Conservation (phyloP, 2,888 invertebrate genomes). For the Drosophila greeni region DNA sequence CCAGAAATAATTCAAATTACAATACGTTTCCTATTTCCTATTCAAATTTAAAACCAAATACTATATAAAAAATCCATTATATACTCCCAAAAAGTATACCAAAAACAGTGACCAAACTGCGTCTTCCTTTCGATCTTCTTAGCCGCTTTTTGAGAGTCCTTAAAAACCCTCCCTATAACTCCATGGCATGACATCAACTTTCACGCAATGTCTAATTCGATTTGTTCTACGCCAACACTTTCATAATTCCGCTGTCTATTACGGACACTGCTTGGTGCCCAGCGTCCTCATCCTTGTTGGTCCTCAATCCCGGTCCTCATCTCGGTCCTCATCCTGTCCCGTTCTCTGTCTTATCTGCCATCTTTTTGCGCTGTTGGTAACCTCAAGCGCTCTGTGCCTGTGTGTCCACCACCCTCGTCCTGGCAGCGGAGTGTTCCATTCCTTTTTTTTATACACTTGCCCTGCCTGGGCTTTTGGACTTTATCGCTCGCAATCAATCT, state of each 20-base stretch:
- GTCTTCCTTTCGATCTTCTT: slow-evolving; percentile 1
- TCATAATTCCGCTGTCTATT: slow-evolving; percentile 73
- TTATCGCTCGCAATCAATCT: slow-evolving; percentile 77
- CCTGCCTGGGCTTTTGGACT: slow-evolving; percentile 52
- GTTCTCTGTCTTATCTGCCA: slow-evolving; percentile 67
- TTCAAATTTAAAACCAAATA: background rate
- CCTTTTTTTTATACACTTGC: slow-evolving; percentile 69
- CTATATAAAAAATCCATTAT: background rate
- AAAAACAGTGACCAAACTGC: background rate
- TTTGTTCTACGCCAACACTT: slow-evolving; percentile 79
- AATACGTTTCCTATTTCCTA: no score
- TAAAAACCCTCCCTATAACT: slow-evolving; percentile 18
- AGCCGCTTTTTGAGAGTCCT: background rate
- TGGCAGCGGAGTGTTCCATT: slow-evolving; percentile 24
- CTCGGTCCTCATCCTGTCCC: slow-evolving; percentile 36
- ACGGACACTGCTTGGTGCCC: slow-evolving; percentile 38
- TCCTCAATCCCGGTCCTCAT: slow-evolving; percentile 29
- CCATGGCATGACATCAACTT: slow-evolving; percentile 51
- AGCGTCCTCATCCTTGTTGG: slow-evolving; percentile 25
- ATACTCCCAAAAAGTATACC: background rate
- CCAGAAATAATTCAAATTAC: no score
- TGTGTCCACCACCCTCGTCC: slow-evolving; percentile 11
- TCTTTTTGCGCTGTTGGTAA: slow-evolving; percentile 56
- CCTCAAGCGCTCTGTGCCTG: slow-evolving; percentile 53
- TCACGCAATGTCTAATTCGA: slow-evolving; percentile 77